Percentiles rank a stretch among this genome's conserved stretches.
phyloP scores from a whole-genome alignment of 2,113 vertebrate species.

The Eleginops maclovinus region DNA sequence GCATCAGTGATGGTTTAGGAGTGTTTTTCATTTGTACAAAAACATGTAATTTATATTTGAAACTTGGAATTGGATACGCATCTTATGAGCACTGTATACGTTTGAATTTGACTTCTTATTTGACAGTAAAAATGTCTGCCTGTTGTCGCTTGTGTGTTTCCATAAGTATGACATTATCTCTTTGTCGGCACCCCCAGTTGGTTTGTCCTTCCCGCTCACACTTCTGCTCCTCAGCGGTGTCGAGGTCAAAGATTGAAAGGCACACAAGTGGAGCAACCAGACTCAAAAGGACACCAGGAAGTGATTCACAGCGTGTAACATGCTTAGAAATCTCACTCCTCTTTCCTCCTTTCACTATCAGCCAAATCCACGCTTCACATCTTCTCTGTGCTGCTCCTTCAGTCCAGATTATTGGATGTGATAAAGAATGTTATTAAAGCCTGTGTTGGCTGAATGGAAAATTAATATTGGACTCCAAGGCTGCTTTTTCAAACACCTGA shows the following conservation, averaged over 20 bases:
- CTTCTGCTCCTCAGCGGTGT: conserved; percentile 7
- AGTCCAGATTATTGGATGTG: conserved; percentile 36
- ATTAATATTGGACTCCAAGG: conserved; percentile 40
- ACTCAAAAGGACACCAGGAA: conserved; percentile 57
- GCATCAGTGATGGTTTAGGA: not conserved
- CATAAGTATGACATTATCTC: not conserved
- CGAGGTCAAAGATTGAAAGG: conserved; percentile 28
- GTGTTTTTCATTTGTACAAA: no score
- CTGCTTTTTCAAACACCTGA: conserved; percentile 15
- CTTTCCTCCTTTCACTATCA: conserved; percentile 2
- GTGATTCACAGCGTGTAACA: conserved; percentile 39
- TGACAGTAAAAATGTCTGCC: not conserved
- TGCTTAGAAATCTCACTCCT: not conserved
- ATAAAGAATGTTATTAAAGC: conserved; percentile 33
- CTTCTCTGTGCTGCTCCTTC: conserved; percentile 25
- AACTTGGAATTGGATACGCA: not conserved
- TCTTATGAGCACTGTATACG: not conserved
- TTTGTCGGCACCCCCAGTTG: not conserved
- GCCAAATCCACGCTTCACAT: conserved; percentile 26
- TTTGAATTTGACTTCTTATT: not conserved
- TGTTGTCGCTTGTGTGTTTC: not conserved
- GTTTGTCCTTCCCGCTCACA: not conserved
- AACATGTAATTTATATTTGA: not conserved
- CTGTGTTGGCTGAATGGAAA: conserved; percentile 39
- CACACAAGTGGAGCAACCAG: conserved; percentile 19